Conservation (phyloP, 2,113 vertebrate genomes). For the Platichthys flesus region DNA sequence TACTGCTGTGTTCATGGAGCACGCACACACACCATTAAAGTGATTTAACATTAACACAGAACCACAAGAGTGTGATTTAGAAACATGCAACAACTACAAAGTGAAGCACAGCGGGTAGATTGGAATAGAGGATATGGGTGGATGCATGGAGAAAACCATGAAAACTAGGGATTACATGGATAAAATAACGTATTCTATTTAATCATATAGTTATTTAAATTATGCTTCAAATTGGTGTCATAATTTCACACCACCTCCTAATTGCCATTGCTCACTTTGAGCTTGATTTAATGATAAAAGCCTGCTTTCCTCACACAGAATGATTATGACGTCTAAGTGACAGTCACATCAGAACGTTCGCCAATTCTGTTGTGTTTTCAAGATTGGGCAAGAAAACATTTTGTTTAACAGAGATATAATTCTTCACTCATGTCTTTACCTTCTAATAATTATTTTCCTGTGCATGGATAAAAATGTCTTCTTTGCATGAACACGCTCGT, state of each 20-base stretch:
- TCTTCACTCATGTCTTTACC: neutral
- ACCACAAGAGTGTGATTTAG: slow-evolving; percentile 11
- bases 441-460: neutral
- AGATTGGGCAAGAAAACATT: neutral
- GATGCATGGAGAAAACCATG: neutral
- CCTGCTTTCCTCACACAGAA: neutral
- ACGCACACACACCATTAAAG: slow-evolving; percentile 20
- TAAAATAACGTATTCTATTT: neutral
- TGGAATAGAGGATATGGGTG: slow-evolving; percentile 19
- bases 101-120: slow-evolving; percentile 13
- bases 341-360: neutral
- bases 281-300: neutral
- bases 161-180: neutral
- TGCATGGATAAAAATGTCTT: neutral
- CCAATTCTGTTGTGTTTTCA: neutral
- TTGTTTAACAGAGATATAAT: neutral
- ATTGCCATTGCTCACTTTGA: neutral
- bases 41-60: slow-evolving; percentile 36
- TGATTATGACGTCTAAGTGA: neutral
- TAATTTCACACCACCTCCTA: neutral
- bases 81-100: slow-evolving; percentile 17
- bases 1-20: slow-evolving; percentile 26
- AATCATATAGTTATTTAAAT: neutral
- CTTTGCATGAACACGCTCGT: neutral
- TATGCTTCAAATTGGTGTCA: neutral